Evolutionary conservation across 2,888 invertebrate genomes (phyloP).

Genomic region (Amiota mariae): DNA sequence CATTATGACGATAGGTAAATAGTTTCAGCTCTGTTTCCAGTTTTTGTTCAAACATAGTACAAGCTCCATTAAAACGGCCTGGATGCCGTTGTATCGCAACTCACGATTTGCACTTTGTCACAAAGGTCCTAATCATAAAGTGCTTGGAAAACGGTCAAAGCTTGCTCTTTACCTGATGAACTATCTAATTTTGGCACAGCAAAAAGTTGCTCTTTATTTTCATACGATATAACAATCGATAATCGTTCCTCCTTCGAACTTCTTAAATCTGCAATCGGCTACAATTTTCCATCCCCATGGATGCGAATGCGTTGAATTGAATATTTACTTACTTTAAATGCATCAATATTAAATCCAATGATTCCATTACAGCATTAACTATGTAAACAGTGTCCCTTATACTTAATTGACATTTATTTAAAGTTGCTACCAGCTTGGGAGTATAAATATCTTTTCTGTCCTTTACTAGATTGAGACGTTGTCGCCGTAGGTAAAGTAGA

Average conservation of each 20-base stretch:
- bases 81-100: constrained; percentile 51
- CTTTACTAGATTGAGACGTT: no score
- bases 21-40: constrained; percentile 36
- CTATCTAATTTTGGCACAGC: constrained; percentile 55
- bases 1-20: constrained; percentile 38
- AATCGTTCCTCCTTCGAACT: constrained; percentile 55
- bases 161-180: constrained; percentile 43
- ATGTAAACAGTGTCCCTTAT: constrained; percentile 51
- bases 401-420: constrained; percentile 46
- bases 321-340: no score
- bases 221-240: constrained; percentile 52
- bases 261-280: constrained; percentile 49
- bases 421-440: not conserved
- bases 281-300: constrained; percentile 62
- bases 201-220: constrained; percentile 52
- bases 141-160: constrained; percentile 48
- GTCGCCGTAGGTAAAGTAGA: no score
- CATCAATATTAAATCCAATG: constrained; percentile 57
- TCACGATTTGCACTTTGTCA: constrained; percentile 50
- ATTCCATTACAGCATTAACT: constrained; percentile 49
- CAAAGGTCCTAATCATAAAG: constrained; percentile 46
- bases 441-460: no score
- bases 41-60: constrained; percentile 49
- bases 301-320: constrained; percentile 57
- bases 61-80: constrained; percentile 53